phyloP scores from a whole-genome alignment of 2,113 vertebrate species.

The Phylloscopus trochilus region DNA sequence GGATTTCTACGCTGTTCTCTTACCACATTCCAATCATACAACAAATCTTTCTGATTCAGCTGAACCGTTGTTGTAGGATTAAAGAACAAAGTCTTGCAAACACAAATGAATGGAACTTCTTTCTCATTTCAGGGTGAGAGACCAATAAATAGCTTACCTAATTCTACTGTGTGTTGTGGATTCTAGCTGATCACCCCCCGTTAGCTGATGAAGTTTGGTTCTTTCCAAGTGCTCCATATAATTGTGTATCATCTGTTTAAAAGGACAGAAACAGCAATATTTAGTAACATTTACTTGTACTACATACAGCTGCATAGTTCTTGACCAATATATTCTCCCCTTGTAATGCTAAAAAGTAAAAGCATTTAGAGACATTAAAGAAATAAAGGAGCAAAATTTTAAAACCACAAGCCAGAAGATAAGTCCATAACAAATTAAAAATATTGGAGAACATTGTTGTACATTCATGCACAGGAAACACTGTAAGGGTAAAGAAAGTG shows the following conservation, averaged over 20 bases:
- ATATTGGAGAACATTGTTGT: background rate
- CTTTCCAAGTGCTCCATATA: slow-evolving; percentile 99
- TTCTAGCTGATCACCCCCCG: slow-evolving; percentile 81
- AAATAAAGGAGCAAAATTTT: background rate
- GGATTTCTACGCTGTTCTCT: slow-evolving; percentile 36
- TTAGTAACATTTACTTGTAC: background rate
- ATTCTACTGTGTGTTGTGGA: slow-evolving; percentile 75
- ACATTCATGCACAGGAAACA: background rate
- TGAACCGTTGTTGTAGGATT: slow-evolving; percentile 66
- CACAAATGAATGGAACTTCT: slow-evolving; percentile 39
- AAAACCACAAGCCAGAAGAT: background rate
- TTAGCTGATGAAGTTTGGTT: slow-evolving; percentile 89
- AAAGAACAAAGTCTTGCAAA: slow-evolving; percentile 66
- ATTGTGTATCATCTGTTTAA: slow-evolving; percentile 96
- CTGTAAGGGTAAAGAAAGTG: background rate
- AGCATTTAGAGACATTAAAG: background rate
- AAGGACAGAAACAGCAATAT: slow-evolving; percentile 41
- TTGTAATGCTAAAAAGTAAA: background rate
- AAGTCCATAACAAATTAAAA: background rate
- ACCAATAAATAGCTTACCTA: slow-evolving; percentile 81
- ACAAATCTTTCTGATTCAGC: slow-evolving; percentile 58
- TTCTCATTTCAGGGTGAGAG: slow-evolving; percentile 45
- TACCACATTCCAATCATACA: slow-evolving; percentile 57
- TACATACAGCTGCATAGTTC: background rate
- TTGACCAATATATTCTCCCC: background rate